phyloP scores from a whole-genome alignment of 2,888 invertebrate genomes.

The Zygaena filipendulae region DNA sequence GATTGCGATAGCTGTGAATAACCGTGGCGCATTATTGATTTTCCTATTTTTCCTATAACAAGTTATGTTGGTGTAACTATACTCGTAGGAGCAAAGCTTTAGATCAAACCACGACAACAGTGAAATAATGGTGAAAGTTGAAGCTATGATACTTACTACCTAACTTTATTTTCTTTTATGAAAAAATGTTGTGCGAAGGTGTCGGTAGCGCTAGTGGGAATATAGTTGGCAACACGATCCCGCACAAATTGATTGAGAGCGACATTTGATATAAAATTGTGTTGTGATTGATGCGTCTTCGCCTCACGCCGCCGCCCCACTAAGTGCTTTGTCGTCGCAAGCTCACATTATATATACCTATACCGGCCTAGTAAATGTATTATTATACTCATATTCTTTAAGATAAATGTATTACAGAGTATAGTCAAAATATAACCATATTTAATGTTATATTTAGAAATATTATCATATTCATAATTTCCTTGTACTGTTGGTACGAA shows the following conservation, averaged over 20 bases:
- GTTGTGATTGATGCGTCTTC: slow-evolving; percentile 66
- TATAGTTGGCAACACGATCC: slow-evolving; percentile 56
- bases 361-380: slow-evolving; percentile 23
- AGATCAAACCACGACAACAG: background rate
- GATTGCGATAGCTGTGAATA: too few species aligned
- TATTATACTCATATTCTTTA: slow-evolving; percentile 11
- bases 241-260: slow-evolving; percentile 66
- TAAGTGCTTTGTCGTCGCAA: slow-evolving; percentile 66
- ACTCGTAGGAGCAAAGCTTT: too few species aligned
- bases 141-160: slow-evolving; percentile 6
- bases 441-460: too few species aligned
- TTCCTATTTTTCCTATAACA: too few species aligned
- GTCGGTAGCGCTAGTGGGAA: slow-evolving; percentile 29
- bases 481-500: too few species aligned
- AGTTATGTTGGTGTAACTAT: too few species aligned
- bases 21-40: too few species aligned
- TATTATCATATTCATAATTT: too few species aligned
- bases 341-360: slow-evolving; percentile 37
- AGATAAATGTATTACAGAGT: too few species aligned
- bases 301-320: slow-evolving; percentile 43
- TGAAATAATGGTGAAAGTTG: background rate
- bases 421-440: too few species aligned
- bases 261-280: slow-evolving; percentile 70
- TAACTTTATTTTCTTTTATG: slow-evolving; percentile 6
- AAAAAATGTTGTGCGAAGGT: slow-evolving; percentile 24